These are phyloP conservation scores for Chelmon rostratus DNA, from an alignment of 2,797 vertebrate species.

Conservation along the genomic window DNA sequence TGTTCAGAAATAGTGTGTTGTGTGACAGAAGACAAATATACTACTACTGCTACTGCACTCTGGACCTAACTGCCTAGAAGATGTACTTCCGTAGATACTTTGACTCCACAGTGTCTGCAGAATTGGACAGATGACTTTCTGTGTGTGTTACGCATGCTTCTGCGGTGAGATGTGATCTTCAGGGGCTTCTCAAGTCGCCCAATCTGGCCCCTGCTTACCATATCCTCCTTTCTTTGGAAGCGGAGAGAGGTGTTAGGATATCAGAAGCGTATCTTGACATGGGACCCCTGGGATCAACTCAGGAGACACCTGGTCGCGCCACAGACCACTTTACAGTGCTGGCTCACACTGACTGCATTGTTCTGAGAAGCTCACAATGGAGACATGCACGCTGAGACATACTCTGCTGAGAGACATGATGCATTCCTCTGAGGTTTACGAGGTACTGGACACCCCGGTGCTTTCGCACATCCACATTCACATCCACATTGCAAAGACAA, in stretches of 20 bases:
- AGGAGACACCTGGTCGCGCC: conserved; percentile 75
- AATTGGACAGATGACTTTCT: conserved; percentile 1
- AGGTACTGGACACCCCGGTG: conserved; percentile 51
- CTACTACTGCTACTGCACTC: neutral
- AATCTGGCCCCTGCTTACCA: conserved; percentile 25
- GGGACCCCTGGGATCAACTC: conserved; percentile 61
- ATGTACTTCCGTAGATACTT: conserved; percentile 7
- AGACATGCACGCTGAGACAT: conserved; percentile 44
- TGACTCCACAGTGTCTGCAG: conserved; percentile 9
- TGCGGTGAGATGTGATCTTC: conserved; percentile 39
- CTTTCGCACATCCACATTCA: conserved; percentile 55
- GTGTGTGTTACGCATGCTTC: conserved; percentile 14
- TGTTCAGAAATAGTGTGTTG: neutral
- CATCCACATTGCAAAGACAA: conserved; percentile 53
- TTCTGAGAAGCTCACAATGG: conserved; percentile 63
- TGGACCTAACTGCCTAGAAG: neutral
- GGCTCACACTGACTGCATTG: conserved; percentile 68
- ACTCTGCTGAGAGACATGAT: conserved; percentile 49
- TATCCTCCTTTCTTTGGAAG: conserved; percentile 33
- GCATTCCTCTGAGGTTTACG: conserved; percentile 72
- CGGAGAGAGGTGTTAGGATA: conserved; percentile 46
- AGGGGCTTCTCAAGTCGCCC: conserved; percentile 40
- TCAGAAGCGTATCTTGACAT: conserved; percentile 59
- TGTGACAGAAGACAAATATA: conserved; percentile 7
- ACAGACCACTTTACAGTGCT: conserved; percentile 58